Base-by-base conservation (phyloP, 2,113 vertebrate species). In the Larimichthys crocea region DNA sequence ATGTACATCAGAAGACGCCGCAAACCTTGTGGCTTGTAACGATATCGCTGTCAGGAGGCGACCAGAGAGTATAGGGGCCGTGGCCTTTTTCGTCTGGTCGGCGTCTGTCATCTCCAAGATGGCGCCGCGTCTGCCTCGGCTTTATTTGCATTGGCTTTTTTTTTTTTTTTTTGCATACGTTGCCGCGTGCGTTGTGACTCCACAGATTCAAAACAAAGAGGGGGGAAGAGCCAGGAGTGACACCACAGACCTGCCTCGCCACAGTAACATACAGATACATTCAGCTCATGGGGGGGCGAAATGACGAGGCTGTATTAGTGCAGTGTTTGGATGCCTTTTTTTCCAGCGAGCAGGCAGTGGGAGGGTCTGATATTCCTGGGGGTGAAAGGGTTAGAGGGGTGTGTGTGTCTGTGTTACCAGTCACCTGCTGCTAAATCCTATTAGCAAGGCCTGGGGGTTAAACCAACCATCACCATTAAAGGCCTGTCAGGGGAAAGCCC, bases 371-470 rank as follows among this genome's bases (percentile, higher is more conserved):
- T 91, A 88, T 91, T 92, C 89, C 91, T 86, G 48, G 76, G 94
- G 92, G 93, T 92, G 93, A 93, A 91, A 40, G 90, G 93, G 93
- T 94, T 91, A 94, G 87, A 91, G 83, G 86, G 86, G 91, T 89
- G 88, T 85, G 89, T 89, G 92, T 83, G 91, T 92, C 83, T 92
- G 89, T 93, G 94, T 93, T 91, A 93, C 90, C 91, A 93, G 92
- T 95, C 94, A 93, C 91, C 93, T 94, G 89, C 92, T 94, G 92
- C 91, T 95, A 94, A 93, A 94, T 94, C 93, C 92, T 93, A 92
- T 94, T 94, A 94, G 88, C 88, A 91, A 92, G 90, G 92, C 92
- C 93, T 80, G 85, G 91, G 93, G 93, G 92, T 93, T 94, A 94
- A 94, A 94, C 91, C 93, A 94, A 91, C 85, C 92, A 91, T 93